These are phyloP conservation scores for Podarcis lilfordi DNA, from an alignment of 2,797 vertebrate genomes.

Conservation along the genomic window DNA sequence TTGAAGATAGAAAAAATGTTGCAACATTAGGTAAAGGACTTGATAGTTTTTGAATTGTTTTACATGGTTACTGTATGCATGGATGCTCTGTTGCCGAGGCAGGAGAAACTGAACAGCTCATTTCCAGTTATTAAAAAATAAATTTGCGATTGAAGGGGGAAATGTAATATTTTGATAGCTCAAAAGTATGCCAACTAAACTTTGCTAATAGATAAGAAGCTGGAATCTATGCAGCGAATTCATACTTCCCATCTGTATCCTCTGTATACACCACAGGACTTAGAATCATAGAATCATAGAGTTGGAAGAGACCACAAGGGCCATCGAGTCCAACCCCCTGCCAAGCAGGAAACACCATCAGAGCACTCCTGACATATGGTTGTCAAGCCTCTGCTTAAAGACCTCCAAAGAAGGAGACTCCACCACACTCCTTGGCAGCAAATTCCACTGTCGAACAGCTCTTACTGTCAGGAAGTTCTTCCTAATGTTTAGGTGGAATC, in stretches of 20 bases:
- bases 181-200: background rate
- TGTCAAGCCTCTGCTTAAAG: too few species aligned
- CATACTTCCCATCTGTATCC: background rate
- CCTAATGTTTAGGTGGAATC: too few species aligned
- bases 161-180: background rate
- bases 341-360: too few species aligned
- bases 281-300: too few species aligned
- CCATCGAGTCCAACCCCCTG: too few species aligned
- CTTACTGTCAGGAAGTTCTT: too few species aligned
- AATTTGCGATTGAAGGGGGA: background rate
- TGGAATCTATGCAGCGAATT: background rate
- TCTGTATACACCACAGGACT: background rate
- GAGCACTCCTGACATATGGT: too few species aligned
- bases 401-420: too few species aligned
- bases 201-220: background rate
- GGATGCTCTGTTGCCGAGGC: background rate
- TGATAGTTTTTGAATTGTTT: background rate
- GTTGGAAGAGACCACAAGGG: too few species aligned
- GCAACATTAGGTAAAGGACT: conserved; percentile 1
- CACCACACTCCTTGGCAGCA: too few species aligned
- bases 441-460: too few species aligned
- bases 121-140: background rate
- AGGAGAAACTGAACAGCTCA: background rate
- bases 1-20: background rate
- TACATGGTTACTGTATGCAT: background rate